Percentiles rank a stretch among this genome's conserved stretches.
phyloP scores from a whole-genome alignment of 2,797 vertebrate species.

The Arrhamphus sclerolepis region DNA sequence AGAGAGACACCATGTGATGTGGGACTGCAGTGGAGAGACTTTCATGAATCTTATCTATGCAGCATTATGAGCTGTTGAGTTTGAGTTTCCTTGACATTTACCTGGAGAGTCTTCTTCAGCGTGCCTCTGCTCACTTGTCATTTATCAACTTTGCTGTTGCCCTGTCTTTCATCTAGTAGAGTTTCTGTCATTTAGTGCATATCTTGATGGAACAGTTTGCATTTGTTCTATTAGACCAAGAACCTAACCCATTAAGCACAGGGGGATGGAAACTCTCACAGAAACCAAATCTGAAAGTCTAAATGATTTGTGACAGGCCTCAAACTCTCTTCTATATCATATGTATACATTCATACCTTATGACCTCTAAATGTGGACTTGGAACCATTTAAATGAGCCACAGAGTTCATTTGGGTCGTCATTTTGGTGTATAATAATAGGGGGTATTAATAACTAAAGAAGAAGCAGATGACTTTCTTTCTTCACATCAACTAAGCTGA shows the following conservation, averaged over 20 bases:
- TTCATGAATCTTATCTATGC: constrained; percentile 54
- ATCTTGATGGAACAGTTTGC: constrained; percentile 12
- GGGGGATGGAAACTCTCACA: too few species aligned
- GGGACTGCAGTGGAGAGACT: constrained; percentile 16
- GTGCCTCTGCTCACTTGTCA: constrained; percentile 25
- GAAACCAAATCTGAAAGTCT: too few species aligned
- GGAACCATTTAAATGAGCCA: too few species aligned
- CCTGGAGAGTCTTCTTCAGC: constrained; percentile 39
- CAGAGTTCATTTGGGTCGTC: too few species aligned
- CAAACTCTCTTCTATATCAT: too few species aligned
- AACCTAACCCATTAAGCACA: too few species aligned
- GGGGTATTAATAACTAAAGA: too few species aligned
- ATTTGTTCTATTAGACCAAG: not conserved
- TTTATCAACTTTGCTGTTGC: constrained; percentile 23
- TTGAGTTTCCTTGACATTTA: constrained; percentile 66
- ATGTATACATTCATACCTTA: too few species aligned
- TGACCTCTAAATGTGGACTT: too few species aligned
- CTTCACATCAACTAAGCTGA: not conserved
- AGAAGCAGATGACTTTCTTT: not conserved
- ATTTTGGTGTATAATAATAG: too few species aligned
- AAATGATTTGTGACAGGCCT: too few species aligned
- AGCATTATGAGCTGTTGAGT: constrained; percentile 43
- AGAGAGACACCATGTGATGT: constrained; percentile 26
- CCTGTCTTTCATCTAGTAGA: not conserved
- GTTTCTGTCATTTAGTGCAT: constrained; percentile 5